Conservation (phyloP, 2,113 vertebrate genomes). For the Neodontobutis hainanensis region DNA sequence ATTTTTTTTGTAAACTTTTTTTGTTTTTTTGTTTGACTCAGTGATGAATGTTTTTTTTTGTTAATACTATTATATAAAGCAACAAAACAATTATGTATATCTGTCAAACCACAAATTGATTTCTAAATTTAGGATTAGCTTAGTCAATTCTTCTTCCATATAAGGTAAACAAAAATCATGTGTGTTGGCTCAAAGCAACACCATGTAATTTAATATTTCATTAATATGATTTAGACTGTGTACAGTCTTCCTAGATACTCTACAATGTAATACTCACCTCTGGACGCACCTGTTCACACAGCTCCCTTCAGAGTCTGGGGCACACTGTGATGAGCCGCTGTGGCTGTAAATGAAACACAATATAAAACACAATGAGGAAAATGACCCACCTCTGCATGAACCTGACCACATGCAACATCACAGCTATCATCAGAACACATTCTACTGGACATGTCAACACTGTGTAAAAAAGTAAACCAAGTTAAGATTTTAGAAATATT, state of each 20-base stretch:
- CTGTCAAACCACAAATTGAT: too few relatives aligned
- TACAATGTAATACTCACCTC: too few relatives aligned
- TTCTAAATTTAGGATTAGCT: too few relatives aligned
- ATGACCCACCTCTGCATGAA: constrained; percentile 1
- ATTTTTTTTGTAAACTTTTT: too few relatives aligned
- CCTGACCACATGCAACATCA: constrained; percentile 61
- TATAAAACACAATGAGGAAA: constrained; percentile 42
- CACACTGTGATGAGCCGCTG: constrained; percentile 41
- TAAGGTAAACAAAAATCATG: background rate
- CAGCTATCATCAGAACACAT: constrained; percentile 21
- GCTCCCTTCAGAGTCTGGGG: constrained; percentile 33
- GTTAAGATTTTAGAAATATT: constrained; percentile 85
- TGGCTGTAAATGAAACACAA: constrained; percentile 59
- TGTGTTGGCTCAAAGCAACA: background rate
- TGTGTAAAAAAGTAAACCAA: constrained; percentile 99
- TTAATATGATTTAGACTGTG: too few relatives aligned
- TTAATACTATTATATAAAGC: too few relatives aligned
- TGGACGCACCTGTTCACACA: constrained; percentile 59
- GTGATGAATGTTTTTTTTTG: too few relatives aligned
- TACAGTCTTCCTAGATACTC: too few relatives aligned
- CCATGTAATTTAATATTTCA: too few relatives aligned
- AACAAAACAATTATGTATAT: too few relatives aligned
- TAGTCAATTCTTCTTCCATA: too few relatives aligned
- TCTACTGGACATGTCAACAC: constrained; percentile 75
- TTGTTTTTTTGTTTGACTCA: too few relatives aligned